These are phyloP conservation scores for Echiichthys vipera DNA, from an alignment of 2,797 vertebrate genomes.

Conservation along the genomic window DNA sequence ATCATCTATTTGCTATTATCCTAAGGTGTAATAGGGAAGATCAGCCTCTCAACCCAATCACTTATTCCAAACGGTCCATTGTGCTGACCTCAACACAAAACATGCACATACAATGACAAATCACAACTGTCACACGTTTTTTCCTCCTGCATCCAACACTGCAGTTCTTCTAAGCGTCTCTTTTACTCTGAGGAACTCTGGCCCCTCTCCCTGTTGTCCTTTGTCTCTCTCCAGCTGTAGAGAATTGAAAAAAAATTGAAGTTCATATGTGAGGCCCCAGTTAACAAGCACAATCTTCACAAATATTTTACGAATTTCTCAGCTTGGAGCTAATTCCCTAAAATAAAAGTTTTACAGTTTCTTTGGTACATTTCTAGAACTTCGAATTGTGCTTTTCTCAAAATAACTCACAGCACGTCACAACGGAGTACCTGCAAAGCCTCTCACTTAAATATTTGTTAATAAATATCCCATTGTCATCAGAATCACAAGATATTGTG, in stretches of 20 bases:
- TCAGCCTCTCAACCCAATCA: not conserved
- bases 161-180: constrained; percentile 88
- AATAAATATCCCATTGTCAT: too few species aligned
- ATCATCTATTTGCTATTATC: constrained; percentile 12
- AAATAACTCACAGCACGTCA: too few species aligned
- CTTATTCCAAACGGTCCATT: not conserved
- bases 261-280: not conserved
- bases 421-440: too few species aligned
- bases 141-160: constrained; percentile 62
- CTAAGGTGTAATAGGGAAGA: not conserved
- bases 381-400: too few species aligned
- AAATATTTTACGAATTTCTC: not conserved
- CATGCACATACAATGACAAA: not conserved
- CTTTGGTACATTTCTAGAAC: too few species aligned
- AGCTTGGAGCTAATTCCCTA: not conserved
- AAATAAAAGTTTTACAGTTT: too few species aligned
- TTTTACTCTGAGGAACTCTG: constrained; percentile 91
- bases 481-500: too few species aligned
- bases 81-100: not conserved
- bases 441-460: too few species aligned
- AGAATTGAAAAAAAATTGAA: not conserved
- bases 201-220: constrained; percentile 74
- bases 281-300: not conserved
- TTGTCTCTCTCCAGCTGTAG: constrained; percentile 86
- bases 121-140: constrained; percentile 32